A percentile compares a stretch with the other conserved stretches of the same genome.
These are phyloP conservation scores for Thomomys bottae DNA, from an alignment of 2,113 vertebrate species.

Conservation along the genomic window DNA sequence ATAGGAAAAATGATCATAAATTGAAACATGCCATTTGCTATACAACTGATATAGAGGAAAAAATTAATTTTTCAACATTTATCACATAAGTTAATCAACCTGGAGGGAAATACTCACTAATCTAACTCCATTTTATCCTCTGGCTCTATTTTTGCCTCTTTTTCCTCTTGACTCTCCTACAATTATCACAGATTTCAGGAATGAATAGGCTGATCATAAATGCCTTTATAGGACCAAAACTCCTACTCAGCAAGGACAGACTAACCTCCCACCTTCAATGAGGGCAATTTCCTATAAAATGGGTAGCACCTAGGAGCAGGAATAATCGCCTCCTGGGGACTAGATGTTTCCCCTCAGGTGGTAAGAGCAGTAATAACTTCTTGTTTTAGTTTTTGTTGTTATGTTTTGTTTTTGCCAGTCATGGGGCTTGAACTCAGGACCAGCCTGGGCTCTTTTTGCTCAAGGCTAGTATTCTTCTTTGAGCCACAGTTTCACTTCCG, in stretches of 20 bases:
- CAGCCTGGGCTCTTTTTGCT: too few species aligned
- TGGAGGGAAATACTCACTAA: neutral
- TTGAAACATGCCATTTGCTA: constrained; percentile 9
- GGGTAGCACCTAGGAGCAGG: too few species aligned
- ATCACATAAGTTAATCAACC: constrained; percentile 11
- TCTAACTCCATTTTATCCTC: neutral
- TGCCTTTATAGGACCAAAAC: neutral
- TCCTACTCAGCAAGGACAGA: too few species aligned
- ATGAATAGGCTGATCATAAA: neutral
- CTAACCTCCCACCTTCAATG: accelerated
- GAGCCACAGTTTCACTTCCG: too few species aligned
- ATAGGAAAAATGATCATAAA: neutral
- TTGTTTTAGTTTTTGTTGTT: too few species aligned
- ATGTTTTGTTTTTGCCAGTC: too few species aligned
- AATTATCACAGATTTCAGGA: neutral
- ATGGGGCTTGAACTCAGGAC: too few species aligned
- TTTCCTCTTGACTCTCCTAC: neutral
- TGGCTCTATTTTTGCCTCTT: neutral
- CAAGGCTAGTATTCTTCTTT: too few species aligned
- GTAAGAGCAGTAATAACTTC: too few species aligned
- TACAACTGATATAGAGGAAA: neutral
- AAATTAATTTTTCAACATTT: neutral
- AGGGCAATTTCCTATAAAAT: neutral
- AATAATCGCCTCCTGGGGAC: too few species aligned
- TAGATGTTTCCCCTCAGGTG: neutral